Evolutionary conservation across 2,888 invertebrate genomes (phyloP).

Genomic region (Spilosoma lubricipeda): DNA sequence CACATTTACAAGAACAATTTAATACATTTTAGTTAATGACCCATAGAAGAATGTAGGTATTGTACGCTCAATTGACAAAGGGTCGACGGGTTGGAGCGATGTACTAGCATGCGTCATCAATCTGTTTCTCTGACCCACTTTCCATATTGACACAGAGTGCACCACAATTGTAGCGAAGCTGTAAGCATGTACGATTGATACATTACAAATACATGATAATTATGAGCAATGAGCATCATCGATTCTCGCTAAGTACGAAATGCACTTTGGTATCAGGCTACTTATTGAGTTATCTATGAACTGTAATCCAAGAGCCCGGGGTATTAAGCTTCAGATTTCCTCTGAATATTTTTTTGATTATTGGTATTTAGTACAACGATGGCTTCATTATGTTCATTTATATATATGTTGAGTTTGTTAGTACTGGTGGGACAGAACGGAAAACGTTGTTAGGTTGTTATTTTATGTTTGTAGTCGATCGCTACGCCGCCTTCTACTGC

Average conservation of each 20-base stretch:
- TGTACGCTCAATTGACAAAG: conserved; percentile 35
- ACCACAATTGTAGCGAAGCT: conserved; percentile 39
- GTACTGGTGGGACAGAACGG: not conserved
- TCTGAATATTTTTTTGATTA: not conserved
- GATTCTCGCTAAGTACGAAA: conserved; percentile 42
- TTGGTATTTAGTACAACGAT: too few relatives aligned
- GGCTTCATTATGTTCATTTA: not conserved
- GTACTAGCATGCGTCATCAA: conserved; percentile 48
- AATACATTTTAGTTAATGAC: not conserved
- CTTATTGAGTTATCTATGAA: conserved; percentile 33
- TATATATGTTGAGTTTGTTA: too few relatives aligned
- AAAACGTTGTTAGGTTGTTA: not conserved
- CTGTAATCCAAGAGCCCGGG: conserved; percentile 11
- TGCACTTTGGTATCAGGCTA: conserved; percentile 41
- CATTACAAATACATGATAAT: conserved; percentile 48
- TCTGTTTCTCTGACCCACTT: conserved; percentile 52
- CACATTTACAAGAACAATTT: not conserved
- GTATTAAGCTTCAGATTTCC: not conserved
- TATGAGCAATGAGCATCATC: conserved; percentile 48
- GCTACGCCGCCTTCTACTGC: too few relatives aligned
- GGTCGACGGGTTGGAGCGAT: conserved; percentile 35
- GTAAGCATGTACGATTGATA: conserved; percentile 42
- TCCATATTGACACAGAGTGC: conserved; percentile 50
- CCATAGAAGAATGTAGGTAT: not conserved
- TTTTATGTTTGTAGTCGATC: too few relatives aligned